A percentile compares a stretch with the other conserved stretches of the same genome.
Conservation (phyloP, 2,797 vertebrate species). For the Peromyscus aztecus region DNA sequence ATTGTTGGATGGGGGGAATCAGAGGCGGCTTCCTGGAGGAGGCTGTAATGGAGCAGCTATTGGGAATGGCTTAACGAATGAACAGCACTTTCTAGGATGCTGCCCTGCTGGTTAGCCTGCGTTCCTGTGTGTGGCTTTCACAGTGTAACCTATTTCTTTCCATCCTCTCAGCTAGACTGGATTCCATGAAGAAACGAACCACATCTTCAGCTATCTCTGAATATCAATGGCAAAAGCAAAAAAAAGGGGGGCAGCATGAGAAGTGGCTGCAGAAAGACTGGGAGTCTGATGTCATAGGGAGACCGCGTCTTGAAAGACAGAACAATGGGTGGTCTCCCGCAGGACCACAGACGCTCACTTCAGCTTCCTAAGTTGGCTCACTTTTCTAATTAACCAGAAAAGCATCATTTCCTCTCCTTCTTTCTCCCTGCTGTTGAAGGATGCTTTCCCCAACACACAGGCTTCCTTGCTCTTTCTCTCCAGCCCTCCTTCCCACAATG, state of each 20-base stretch:
- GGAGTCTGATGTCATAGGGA: background rate
- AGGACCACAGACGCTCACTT: background rate
- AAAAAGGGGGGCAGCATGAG: background rate
- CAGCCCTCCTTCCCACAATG: background rate
- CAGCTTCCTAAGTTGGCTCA: background rate
- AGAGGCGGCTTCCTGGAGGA: conserved; percentile 40
- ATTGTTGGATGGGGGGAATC: background rate
- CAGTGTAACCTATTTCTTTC: background rate
- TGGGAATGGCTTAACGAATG: background rate
- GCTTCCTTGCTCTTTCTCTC: background rate
- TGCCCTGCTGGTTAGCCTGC: background rate
- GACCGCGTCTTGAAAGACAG: background rate
- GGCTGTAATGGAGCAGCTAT: background rate
- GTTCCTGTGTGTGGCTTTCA: background rate
- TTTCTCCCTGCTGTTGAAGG: background rate
- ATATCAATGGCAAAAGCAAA: conserved; percentile 33
- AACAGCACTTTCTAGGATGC: background rate
- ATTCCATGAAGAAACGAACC: conserved; percentile 33
- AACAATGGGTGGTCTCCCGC: background rate
- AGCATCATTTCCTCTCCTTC: background rate
- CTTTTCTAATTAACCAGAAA: background rate
- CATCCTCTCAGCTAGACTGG: background rate
- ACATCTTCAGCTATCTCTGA: conserved; percentile 27
- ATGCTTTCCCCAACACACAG: too few species aligned
- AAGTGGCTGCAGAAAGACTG: background rate